A percentile compares a stretch with the other conserved stretches of the same genome.
Conservation (phyloP, 2,888 invertebrate species). For the Ophion slaviceki region DNA sequence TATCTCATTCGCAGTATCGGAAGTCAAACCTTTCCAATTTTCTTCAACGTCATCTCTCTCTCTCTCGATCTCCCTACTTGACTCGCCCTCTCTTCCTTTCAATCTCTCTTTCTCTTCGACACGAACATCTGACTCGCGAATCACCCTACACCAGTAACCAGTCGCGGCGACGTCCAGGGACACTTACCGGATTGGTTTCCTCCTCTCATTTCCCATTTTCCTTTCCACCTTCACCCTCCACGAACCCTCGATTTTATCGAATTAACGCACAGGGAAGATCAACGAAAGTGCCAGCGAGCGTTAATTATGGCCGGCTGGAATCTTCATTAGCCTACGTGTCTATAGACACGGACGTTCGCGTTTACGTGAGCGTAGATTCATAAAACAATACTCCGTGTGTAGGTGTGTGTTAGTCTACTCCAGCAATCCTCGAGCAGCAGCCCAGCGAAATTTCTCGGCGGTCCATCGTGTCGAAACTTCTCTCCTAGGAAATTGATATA, state of each 20-base stretch:
- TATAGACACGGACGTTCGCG: not conserved
- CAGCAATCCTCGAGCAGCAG: not conserved
- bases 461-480: constrained; percentile 48
- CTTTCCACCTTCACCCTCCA: constrained; percentile 20
- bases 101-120: constrained; percentile 2
- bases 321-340: not conserved
- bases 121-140: constrained; percentile 46
- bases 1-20: constrained; percentile 53
- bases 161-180: constrained; percentile 51
- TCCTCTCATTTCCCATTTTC: constrained; percentile 53
- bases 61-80: constrained; percentile 18
- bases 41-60: constrained; percentile 33
- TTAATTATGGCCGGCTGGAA: constrained; percentile 53
- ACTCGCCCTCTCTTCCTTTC: constrained; percentile 31
- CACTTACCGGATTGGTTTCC: constrained; percentile 66
- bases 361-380: not conserved
- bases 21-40: constrained; percentile 69
- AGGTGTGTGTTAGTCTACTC: not conserved
- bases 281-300: constrained; percentile 31
- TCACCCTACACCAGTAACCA: constrained; percentile 30
- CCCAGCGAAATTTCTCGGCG: constrained; percentile 19
- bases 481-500: constrained; percentile 11
- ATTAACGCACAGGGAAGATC: constrained; percentile 26
- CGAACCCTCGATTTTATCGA: constrained; percentile 34
- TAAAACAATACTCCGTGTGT: not conserved